Evolutionary conservation across 92 coral and sea anemone species (phyloP).

Genomic region (Pocillopora grandis): DNA sequence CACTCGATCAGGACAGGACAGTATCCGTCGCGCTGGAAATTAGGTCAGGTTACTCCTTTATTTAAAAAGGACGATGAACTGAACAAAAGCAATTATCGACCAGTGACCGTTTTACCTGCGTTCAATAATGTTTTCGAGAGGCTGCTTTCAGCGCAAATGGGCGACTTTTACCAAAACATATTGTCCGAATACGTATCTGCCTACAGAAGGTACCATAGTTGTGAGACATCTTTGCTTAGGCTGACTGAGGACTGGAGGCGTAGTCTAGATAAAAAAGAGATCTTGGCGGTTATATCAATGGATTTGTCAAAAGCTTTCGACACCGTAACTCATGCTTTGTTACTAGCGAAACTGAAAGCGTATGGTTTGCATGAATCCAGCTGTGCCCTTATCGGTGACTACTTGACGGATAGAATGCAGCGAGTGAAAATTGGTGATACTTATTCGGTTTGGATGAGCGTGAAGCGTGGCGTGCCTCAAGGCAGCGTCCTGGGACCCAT

Average conservation of each 20-base stretch:
- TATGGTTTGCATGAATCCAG: conserved; percentile 10
- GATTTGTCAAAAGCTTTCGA: conserved; percentile 57
- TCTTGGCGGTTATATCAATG: conserved; percentile 37
- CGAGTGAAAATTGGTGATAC: conserved; percentile 36
- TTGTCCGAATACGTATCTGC: conserved; percentile 26
- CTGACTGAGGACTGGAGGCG: neutral
- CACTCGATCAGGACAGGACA: conserved; percentile 16
- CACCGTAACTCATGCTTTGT: conserved; percentile 34
- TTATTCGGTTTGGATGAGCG: conserved; percentile 30
- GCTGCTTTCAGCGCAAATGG: conserved; percentile 25
- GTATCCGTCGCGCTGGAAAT: conserved; percentile 36
- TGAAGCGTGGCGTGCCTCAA: conserved; percentile 47
- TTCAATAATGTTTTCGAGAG: conserved; percentile 37
- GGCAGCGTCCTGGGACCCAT: conserved; percentile 49
- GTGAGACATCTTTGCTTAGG: no score
- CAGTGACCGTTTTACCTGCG: conserved; percentile 32
- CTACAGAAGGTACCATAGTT: no score
- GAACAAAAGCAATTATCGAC: conserved; percentile 26
- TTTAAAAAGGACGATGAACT: conserved; percentile 33
- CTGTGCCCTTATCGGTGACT: conserved; percentile 2
- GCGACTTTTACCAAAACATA: conserved; percentile 9
- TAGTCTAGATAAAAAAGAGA: conserved; percentile 33
- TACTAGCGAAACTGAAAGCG: neutral
- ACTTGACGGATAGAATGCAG: conserved; percentile 23
- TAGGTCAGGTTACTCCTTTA: conserved; percentile 20